phyloP scores from a whole-genome alignment of 2,797 vertebrate species.

The Galagoides demidoff region DNA sequence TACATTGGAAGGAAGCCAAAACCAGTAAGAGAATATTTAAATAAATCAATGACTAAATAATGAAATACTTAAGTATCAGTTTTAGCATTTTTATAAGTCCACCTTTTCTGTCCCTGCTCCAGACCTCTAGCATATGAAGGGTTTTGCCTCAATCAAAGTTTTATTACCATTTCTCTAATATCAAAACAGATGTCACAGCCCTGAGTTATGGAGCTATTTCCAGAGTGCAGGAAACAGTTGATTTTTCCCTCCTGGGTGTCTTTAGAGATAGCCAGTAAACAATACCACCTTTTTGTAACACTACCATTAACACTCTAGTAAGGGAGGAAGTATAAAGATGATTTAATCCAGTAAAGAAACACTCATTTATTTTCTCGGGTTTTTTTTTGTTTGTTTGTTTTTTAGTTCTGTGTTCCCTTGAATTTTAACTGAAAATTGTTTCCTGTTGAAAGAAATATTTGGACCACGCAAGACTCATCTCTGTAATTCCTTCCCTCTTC shows the following conservation, averaged over 20 bases:
- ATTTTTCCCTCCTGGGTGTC: constrained; percentile 36
- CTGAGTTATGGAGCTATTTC: constrained; percentile 75
- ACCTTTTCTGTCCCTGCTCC: background rate
- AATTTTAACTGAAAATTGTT: constrained; percentile 52
- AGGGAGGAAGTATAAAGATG: constrained; percentile 42
- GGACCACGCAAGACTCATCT: background rate
- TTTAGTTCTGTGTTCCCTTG: background rate
- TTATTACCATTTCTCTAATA: constrained; percentile 74
- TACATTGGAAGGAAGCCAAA: constrained; percentile 3
- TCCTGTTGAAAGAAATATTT: constrained; percentile 52
- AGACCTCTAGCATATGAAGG: background rate
- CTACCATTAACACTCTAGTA: constrained; percentile 46
- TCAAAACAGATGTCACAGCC: constrained; percentile 80
- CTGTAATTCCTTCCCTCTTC: constrained; percentile 18
- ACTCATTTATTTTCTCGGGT: background rate
- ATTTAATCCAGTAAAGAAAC: constrained; percentile 71
- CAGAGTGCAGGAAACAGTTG: constrained; percentile 38
- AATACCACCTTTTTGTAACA: constrained; percentile 72
- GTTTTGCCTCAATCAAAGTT: constrained; percentile 66
- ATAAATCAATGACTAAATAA: background rate
- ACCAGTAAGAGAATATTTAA: constrained; percentile 13
- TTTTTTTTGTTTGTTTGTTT: background rate
- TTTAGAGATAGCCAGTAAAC: constrained; percentile 54
- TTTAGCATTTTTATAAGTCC: constrained; percentile 29
- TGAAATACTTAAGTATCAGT: background rate